Evolutionary conservation across 1,140 invertebrate genomes (phyloP), one percentile per base, ranked within the genome.

Genomic region (Formica selysi): DNA sequence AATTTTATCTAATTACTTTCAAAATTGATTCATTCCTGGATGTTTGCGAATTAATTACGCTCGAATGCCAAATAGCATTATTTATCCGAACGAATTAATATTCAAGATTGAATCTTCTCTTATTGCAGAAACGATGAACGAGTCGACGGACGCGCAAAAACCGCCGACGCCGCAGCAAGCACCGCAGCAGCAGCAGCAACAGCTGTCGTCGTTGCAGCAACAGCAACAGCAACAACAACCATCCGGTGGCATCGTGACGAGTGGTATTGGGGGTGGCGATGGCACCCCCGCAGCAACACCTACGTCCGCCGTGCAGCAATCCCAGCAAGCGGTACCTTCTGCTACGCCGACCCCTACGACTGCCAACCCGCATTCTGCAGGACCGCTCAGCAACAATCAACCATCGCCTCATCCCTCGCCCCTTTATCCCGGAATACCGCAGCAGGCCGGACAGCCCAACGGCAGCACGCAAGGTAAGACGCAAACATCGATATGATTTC

Each of bases 391-490:
- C 48, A 95, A 94, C 92, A 95, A 95, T 90, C 95, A 96, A 94
- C 95, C 95, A 44, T 96, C 96, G 73, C 94, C 94, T 26, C 95
- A 95, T 90, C 93, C 94, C 71, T 95, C 94, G 79, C 94, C 95
- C 61, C 92, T 96, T 74, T 95, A 94, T 84, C 92, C 94, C 19
- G 93, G 94, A 70, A 92, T 95, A 79, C 92, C 93, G 87, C 92
- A 93, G 65, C 92, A 92, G 87, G 38, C 87, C 26, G 90, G 89
- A 71, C 93, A 93, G 74, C 87, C 90, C 79, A 95, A 95, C 86
- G 92, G 93, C 89, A 94, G 90, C 91, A 93, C 93, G 73, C 95
- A 95, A 95, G 95, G 95, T 95, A 93, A 92, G 90, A 59, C 51
- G 54, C 64, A 29, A 78, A 86, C 80, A 61, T 76, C 61, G 65